Conservation (phyloP, 2,113 vertebrate genomes). For the Arothron firmamentum region DNA sequence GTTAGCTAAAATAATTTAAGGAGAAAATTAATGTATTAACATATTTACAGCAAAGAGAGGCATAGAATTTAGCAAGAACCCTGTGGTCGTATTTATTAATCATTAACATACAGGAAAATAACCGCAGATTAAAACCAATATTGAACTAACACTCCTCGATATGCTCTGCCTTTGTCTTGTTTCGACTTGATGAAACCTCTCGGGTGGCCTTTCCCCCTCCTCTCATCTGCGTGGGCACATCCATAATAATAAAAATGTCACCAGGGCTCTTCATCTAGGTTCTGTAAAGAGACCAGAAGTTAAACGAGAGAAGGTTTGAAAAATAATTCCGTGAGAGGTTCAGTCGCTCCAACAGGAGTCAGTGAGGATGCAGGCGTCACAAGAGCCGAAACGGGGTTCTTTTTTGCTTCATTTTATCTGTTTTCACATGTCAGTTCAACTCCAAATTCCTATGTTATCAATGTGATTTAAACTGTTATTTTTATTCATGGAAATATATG, state of each 20-base stretch:
- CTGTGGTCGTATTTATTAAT: not conserved
- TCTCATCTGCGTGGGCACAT: constrained; percentile 63
- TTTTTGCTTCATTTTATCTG: not conserved
- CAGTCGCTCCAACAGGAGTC: constrained; percentile 47
- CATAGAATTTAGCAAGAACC: not conserved
- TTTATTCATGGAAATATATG: too few relatives aligned
- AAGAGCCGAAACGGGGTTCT: not conserved
- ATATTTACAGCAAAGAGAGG: not conserved
- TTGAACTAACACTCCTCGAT: constrained; percentile 13
- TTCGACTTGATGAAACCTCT: constrained; percentile 38
- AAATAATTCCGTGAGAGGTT: constrained; percentile 49
- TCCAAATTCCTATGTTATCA: too few relatives aligned
- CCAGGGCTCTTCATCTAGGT: constrained; percentile 41
- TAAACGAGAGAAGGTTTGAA: constrained; percentile 65
- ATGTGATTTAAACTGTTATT: too few relatives aligned
- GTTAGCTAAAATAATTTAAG: too few relatives aligned
- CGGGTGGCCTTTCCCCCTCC: constrained; percentile 52
- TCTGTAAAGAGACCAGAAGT: constrained; percentile 60
- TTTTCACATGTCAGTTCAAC: too few relatives aligned
- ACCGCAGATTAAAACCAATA: constrained; percentile 12
- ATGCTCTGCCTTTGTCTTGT: constrained; percentile 13
- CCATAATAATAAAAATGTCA: constrained; percentile 72
- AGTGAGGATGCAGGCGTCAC: constrained; percentile 19
- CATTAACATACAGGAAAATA: constrained; percentile 6
- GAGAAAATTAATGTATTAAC: too few relatives aligned